Evolutionary conservation across 2,888 invertebrate genomes (phyloP).

Genomic region (Ophion obscuratus): DNA sequence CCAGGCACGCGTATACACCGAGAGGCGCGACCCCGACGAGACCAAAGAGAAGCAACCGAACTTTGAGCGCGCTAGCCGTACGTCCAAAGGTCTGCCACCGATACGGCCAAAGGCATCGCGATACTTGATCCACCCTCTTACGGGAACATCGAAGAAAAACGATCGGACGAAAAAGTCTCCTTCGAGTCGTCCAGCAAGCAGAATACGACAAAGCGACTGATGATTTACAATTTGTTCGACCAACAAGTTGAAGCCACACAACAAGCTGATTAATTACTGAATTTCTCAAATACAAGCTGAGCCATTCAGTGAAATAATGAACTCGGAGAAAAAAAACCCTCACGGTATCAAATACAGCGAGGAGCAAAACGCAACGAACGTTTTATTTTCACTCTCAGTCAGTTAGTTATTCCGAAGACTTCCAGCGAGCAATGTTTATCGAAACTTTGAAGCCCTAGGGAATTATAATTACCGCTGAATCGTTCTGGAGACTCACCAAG

Average conservation of each 20-base stretch:
- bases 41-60: not conserved
- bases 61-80: not conserved
- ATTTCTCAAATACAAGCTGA: not conserved
- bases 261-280: not conserved
- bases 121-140: not conserved
- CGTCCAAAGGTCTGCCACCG: not conserved
- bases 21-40: conserved; percentile 20
- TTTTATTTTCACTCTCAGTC: not conserved
- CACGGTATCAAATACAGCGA: too few species aligned
- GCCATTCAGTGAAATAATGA: not conserved
- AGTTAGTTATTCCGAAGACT: too few species aligned
- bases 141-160: not conserved
- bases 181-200: too few species aligned
- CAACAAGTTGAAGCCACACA: not conserved
- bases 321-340: not conserved
- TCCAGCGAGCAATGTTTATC: too few species aligned
- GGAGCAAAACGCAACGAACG: not conserved
- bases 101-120: not conserved
- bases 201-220: not conserved
- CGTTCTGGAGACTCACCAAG: not conserved
- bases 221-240: not conserved
- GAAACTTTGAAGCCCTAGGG: too few species aligned
- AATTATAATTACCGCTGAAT: too few species aligned
- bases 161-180: not conserved
- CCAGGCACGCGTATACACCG: conserved; percentile 48